These are phyloP conservation scores for Acanthococcus lagerstroemiae DNA, from an alignment of 2,888 invertebrate species.

Conservation along the genomic window DNA sequence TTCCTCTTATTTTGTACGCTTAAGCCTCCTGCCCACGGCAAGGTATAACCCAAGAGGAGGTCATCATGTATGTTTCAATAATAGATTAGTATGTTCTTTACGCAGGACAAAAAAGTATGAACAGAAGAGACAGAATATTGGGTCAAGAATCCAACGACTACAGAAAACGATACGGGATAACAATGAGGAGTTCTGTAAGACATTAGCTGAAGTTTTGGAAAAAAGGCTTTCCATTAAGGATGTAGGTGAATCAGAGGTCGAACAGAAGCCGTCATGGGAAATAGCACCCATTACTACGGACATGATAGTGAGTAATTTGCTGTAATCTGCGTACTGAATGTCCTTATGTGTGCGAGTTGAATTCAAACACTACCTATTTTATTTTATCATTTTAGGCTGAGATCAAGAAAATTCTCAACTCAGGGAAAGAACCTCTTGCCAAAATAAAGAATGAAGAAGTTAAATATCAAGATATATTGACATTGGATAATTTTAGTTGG, in stretches of 20 bases:
- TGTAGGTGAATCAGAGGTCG: not conserved
- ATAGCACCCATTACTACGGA: slow-evolving; percentile 8
- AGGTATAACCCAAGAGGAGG: no score
- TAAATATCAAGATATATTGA: slow-evolving; percentile 7
- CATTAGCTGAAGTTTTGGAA: slow-evolving; percentile 5
- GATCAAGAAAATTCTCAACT: not conserved
- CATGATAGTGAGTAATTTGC: slow-evolving; percentile 8
- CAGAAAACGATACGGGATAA: not conserved
- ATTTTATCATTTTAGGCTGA: not conserved
- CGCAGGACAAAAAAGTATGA: slow-evolving; percentile 10
- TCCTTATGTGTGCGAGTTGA: no score
- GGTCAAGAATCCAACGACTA: not conserved
- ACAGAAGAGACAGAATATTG: not conserved
- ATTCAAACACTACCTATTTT: no score
- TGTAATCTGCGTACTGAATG: no score
- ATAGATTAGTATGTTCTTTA: no score
- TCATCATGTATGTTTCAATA: no score
- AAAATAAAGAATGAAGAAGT: slow-evolving; percentile 9
- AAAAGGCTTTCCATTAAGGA: not conserved
- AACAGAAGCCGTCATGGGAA: slow-evolving; percentile 3
- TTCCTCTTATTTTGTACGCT: no score
- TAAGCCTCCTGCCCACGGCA: no score
- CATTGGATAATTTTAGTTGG: slow-evolving; percentile 19
- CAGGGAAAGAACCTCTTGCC: slow-evolving; percentile 2
- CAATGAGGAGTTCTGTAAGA: not conserved